Evolutionary conservation across 2,797 vertebrate species (phyloP).

Genomic region (Rhincodon typus): DNA sequence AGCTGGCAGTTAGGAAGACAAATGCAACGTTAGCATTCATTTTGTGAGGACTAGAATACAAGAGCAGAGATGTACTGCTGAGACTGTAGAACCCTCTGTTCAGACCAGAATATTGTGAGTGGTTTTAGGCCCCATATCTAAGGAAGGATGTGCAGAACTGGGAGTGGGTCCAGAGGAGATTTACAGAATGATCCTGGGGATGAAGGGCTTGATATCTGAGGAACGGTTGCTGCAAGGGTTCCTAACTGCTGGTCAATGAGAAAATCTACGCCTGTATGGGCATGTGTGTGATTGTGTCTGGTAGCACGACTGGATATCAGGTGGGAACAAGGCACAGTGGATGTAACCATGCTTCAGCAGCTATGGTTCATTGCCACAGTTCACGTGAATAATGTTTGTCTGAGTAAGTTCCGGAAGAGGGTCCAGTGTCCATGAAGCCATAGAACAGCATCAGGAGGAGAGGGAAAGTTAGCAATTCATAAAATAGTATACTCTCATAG

Average conservation of each 20-base stretch:
- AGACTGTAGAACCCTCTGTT: too few relatives aligned
- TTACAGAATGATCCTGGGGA: too few relatives aligned
- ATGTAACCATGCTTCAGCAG: neutral
- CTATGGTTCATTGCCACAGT: neutral
- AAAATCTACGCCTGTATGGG: neutral
- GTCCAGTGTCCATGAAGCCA: neutral
- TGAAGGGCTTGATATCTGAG: too few relatives aligned
- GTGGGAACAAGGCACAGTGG: neutral
- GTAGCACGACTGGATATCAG: neutral
- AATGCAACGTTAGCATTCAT: too few relatives aligned
- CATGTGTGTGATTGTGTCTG: slow-evolving; percentile 40
- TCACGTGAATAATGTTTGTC: neutral
- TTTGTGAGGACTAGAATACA: too few relatives aligned
- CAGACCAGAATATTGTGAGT: too few relatives aligned
- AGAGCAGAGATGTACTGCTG: too few relatives aligned
- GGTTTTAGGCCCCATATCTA: too few relatives aligned
- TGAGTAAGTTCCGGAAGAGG: neutral
- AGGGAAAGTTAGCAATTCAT: neutral
- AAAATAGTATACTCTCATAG: neutral
- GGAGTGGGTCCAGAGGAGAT: too few relatives aligned
- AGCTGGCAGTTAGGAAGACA: too few relatives aligned
- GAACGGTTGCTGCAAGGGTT: neutral
- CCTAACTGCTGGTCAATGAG: neutral
- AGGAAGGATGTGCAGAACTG: too few relatives aligned
- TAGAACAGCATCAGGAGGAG: neutral